phyloP scores from a whole-genome alignment of 2,113 vertebrate species.

The Ellobius talpinus region DNA sequence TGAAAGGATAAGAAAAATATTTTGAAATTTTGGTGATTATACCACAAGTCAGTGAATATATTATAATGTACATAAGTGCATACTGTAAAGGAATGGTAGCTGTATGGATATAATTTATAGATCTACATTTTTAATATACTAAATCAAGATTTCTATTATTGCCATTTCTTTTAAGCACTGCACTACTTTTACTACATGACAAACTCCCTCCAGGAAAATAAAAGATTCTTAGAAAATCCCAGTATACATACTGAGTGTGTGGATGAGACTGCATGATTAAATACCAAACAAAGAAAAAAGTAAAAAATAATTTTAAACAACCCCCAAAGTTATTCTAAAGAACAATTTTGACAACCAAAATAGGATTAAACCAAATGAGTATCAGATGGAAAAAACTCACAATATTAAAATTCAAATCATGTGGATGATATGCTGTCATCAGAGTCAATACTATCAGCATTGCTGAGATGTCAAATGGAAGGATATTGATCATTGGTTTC shows the following conservation, averaged over 20 bases:
- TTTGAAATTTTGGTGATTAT: neutral
- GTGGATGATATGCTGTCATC: neutral
- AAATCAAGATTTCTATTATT: neutral
- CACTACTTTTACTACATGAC: neutral
- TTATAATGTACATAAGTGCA: neutral
- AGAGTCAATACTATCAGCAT: constrained; percentile 6
- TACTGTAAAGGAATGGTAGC: neutral
- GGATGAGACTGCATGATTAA: too few relatives aligned
- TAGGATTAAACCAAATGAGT: neutral
- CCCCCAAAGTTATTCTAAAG: neutral
- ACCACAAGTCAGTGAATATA: neutral
- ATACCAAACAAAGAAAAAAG: neutral
- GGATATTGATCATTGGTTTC: constrained; percentile 49
- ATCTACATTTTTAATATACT: neutral
- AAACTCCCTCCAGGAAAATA: neutral
- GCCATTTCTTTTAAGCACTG: neutral
- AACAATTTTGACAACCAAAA: neutral
- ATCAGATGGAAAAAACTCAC: neutral
- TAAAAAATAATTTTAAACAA: neutral
- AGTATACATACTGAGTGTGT: neutral
- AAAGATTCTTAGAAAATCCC: neutral
- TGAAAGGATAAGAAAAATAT: neutral
- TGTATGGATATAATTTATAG: neutral
- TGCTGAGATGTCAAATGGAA: constrained; percentile 27
- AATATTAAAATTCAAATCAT: neutral